phyloP scores from a whole-genome alignment of 2,888 invertebrate species.

The Drosophila sordidula region DNA sequence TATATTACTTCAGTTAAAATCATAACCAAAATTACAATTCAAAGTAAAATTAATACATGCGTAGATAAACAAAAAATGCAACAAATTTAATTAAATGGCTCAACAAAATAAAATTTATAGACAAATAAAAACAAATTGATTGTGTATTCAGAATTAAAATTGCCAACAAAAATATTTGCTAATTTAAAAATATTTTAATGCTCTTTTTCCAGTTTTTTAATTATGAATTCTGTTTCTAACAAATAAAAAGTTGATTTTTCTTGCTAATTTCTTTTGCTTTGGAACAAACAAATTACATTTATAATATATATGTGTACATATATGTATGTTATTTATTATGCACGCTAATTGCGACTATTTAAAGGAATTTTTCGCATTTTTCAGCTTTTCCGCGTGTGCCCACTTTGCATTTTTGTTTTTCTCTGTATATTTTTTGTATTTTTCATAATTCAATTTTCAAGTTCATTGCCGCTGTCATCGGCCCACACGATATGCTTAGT shows the following conservation, averaged over 20 bases:
- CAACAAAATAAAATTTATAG: background rate
- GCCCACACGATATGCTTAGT: slow-evolving; percentile 26
- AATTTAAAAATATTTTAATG: slow-evolving; percentile 5
- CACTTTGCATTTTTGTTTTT: slow-evolving; percentile 14
- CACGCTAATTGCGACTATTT: slow-evolving; percentile 35
- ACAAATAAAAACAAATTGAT: slow-evolving; percentile 2
- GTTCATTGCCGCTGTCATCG: slow-evolving; percentile 62
- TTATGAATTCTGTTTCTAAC: background rate
- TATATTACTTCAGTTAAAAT: no score
- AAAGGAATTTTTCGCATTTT: slow-evolving; percentile 20
- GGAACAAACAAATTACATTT: slow-evolving; percentile 4
- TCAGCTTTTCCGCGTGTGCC: slow-evolving; percentile 40
- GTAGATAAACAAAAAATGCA: no score
- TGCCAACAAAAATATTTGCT: slow-evolving; percentile 1
- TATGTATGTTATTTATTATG: slow-evolving; percentile 2
- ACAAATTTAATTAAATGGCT: background rate
- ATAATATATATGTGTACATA: background rate
- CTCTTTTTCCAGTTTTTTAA: background rate
- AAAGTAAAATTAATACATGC: no score
- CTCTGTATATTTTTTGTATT: slow-evolving; percentile 6
- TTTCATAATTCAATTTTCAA: slow-evolving; percentile 60
- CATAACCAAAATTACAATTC: no score
- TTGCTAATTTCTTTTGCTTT: background rate
- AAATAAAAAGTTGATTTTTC: slow-evolving; percentile 13
- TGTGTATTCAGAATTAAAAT: background rate